Evolutionary conservation across 2,113 vertebrate species (phyloP).

Genomic region (Xiphophorus maculatus): DNA sequence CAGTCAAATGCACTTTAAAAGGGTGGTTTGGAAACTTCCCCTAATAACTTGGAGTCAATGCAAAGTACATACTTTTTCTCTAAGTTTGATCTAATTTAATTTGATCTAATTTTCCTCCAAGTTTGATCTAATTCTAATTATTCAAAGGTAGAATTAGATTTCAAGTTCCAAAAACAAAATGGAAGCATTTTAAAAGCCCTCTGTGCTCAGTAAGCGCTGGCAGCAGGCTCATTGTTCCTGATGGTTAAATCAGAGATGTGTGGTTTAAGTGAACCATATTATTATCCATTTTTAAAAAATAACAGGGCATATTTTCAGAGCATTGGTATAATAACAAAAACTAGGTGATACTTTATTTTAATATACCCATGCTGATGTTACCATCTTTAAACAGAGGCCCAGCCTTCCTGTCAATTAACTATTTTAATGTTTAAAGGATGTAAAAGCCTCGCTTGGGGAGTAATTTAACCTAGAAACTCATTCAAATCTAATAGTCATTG

Average conservation of each 20-base stretch:
- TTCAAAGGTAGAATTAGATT: background rate
- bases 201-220: background rate
- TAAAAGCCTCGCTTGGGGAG: constrained; percentile 43
- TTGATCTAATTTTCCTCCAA: no score
- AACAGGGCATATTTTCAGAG: no score
- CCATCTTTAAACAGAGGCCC: background rate
- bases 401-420: constrained; percentile 40
- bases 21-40: no score
- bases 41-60: no score
- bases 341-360: background rate
- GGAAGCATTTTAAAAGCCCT: background rate
- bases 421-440: constrained; percentile 52
- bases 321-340: background rate
- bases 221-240: background rate
- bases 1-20: no score
- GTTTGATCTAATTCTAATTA: no score
- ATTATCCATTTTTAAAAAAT: no score
- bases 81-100: no score
- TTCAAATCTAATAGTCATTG: constrained; percentile 65
- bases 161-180: background rate
- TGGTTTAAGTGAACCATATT: no score
- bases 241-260: background rate
- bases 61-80: no score
- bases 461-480: constrained; percentile 50
- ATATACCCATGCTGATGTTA: constrained; percentile 15